These are phyloP conservation scores for Eupithecia exiguata DNA, from an alignment of 2,888 invertebrate genomes.

Conservation along the genomic window DNA sequence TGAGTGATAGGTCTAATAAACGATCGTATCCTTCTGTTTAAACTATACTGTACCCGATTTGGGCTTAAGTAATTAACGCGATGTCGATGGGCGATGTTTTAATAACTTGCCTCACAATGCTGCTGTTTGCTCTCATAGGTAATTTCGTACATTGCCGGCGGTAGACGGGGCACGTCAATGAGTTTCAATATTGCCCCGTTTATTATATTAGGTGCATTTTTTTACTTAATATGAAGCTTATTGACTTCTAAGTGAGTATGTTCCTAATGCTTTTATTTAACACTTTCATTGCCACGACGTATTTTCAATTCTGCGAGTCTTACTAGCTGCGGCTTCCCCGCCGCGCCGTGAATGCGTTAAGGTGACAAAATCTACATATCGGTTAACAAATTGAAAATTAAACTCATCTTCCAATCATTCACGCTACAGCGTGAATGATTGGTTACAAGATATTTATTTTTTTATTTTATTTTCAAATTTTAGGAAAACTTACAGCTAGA, in stretches of 20 bases:
- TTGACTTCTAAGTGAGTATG: background rate
- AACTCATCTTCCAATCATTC: too few relatives aligned
- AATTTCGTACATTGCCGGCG: conserved; percentile 37
- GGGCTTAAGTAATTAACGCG: conserved; percentile 73
- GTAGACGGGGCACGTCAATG: conserved; percentile 23
- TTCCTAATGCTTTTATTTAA: too few relatives aligned
- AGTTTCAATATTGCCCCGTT: conserved; percentile 30
- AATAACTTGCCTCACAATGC: conserved; percentile 63
- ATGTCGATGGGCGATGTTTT: conserved; percentile 68
- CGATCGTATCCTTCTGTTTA: conserved; percentile 19
- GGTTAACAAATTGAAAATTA: too few relatives aligned
- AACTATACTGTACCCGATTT: conserved; percentile 49
- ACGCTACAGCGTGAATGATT: background rate
- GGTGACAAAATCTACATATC: too few relatives aligned
- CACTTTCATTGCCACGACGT: too few relatives aligned
- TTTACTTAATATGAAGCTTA: conserved; percentile 8
- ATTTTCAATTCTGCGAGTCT: too few relatives aligned
- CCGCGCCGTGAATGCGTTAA: too few relatives aligned
- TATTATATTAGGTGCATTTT: conserved; percentile 21
- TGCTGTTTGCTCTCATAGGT: conserved; percentile 58
- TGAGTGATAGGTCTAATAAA: background rate
- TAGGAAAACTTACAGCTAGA: too few relatives aligned
- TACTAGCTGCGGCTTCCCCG: too few relatives aligned
- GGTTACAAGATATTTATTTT: too few relatives aligned
- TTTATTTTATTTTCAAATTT: too few relatives aligned